Conservation (phyloP, 2,113 vertebrate species). For the Ceuthmochares aereus region DNA sequence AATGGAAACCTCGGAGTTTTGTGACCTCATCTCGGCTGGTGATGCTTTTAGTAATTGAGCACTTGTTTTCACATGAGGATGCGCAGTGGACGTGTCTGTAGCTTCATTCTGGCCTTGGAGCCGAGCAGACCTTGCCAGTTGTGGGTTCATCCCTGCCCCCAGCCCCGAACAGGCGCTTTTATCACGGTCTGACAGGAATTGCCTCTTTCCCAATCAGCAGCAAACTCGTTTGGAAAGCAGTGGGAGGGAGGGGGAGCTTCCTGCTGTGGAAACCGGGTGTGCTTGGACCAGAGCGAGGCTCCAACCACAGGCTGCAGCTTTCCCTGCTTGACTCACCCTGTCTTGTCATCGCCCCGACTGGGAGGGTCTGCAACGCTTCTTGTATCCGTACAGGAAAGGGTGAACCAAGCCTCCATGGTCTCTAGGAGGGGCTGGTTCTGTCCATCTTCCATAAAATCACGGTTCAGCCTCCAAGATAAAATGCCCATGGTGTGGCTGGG, state of each 20-base stretch:
- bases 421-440: neutral
- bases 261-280: neutral
- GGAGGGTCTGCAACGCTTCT: fast-evolving
- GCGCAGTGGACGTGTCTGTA: fast-evolving
- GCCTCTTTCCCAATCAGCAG: neutral
- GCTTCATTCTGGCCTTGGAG: neutral
- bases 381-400: fast-evolving
- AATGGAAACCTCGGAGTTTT: neutral
- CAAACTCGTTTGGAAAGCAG: neutral
- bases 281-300: neutral
- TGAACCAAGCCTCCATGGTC: fast-evolving
- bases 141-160: fast-evolving
- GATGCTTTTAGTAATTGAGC: fast-evolving
- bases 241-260: neutral
- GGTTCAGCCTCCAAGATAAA: neutral
- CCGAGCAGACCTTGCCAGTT: neutral
- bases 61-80: neutral
- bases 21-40: neutral
- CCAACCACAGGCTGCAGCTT: neutral
- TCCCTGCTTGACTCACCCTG: neutral
- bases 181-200: neutral
- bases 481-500: fast-evolving
- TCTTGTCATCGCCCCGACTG: too few relatives aligned
- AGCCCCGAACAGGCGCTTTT: fast-evolving
- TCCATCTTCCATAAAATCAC: fast-evolving